Conservation (phyloP, 2,888 invertebrate genomes). For the Metalampra italica region DNA sequence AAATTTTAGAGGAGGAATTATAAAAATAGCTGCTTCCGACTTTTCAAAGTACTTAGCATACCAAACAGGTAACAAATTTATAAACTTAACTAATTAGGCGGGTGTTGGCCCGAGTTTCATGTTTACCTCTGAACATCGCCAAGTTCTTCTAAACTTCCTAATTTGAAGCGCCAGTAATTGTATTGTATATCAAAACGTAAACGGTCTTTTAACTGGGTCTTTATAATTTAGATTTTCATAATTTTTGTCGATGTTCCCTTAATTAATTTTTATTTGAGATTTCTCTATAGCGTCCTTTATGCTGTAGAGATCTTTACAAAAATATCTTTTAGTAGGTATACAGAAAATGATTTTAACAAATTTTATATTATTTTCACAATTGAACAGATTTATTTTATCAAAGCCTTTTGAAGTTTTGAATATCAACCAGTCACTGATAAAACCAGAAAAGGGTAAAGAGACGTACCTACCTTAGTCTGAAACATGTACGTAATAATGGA, state of each 20-base stretch:
- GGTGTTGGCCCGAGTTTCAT: slow-evolving; percentile 56
- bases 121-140: slow-evolving; percentile 55
- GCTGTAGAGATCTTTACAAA: no score
- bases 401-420: neutral
- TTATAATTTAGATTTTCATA: neutral
- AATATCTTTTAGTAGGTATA: no score
- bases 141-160: slow-evolving; percentile 56
- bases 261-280: neutral
- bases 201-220: neutral
- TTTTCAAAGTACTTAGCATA: slow-evolving; percentile 61
- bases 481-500: slow-evolving; percentile 29
- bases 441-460: neutral
- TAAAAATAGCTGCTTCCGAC: slow-evolving; percentile 36
- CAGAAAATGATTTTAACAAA: no score
- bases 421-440: neutral
- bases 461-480: slow-evolving; percentile 9
- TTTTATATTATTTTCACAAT: no score
- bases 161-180: slow-evolving; percentile 58
- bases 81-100: slow-evolving; percentile 69
- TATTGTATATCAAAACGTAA: slow-evolving; percentile 45
- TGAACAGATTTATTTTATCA: neutral
- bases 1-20: slow-evolving; percentile 12
- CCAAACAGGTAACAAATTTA: slow-evolving; percentile 73
- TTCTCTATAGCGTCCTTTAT: no score
- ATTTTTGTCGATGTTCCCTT: neutral